phyloP scores from a whole-genome alignment of 2,113 vertebrate genomes.

The Apteryx mantelli region DNA sequence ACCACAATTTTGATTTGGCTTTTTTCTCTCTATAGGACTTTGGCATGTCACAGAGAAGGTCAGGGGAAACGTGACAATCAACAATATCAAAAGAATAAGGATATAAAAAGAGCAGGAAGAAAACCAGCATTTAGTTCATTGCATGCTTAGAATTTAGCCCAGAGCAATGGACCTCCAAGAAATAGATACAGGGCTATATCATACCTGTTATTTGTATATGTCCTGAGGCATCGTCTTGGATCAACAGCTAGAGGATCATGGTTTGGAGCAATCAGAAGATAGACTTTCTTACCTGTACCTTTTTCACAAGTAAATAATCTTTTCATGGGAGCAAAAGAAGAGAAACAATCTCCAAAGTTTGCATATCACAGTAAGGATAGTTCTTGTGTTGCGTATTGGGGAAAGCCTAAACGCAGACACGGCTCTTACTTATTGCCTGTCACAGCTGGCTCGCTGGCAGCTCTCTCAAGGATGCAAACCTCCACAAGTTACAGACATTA shows the following conservation, averaged over 20 bases:
- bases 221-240: not conserved
- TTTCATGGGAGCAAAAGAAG: not conserved
- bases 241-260: not conserved
- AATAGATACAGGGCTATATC: not conserved
- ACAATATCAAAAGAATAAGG: not conserved
- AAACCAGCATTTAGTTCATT: not conserved
- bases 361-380: too few species aligned
- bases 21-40: not conserved
- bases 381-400: rapidly evolving
- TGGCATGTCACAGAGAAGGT: not conserved
- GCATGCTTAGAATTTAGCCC: not conserved
- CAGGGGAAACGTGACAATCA: not conserved
- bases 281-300: not conserved
- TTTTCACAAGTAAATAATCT: not conserved
- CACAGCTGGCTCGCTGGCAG: rapidly evolving
- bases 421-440: rapidly evolving
- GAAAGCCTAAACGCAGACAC: not conserved
- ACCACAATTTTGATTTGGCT: not conserved
- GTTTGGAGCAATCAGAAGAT: not conserved
- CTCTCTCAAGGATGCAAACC: not conserved
- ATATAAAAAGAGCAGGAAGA: not conserved
- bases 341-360: not conserved
- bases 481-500: too few species aligned
- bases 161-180: rapidly evolving
- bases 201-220: not conserved